Percentiles rank a stretch among this genome's conserved stretches.
phyloP scores from a whole-genome alignment of 2,888 invertebrate genomes.

The Euclidia mi region DNA sequence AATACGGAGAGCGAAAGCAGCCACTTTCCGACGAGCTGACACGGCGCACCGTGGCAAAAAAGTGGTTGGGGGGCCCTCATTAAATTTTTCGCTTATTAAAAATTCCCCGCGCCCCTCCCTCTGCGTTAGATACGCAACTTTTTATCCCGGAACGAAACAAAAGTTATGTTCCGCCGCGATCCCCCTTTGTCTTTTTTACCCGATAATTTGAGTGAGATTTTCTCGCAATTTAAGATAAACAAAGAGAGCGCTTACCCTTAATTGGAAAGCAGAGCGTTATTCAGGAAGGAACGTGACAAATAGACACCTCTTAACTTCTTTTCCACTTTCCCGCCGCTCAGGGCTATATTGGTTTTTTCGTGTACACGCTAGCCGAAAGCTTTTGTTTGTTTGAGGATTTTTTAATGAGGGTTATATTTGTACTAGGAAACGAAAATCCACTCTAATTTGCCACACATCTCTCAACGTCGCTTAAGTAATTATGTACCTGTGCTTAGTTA shows the following conservation, averaged over 20 bases:
- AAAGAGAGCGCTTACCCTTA: constrained; percentile 90
- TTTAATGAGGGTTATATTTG: constrained; percentile 77
- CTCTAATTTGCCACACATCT: constrained; percentile 44
- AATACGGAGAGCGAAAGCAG: constrained; percentile 66
- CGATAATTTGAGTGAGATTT: constrained; percentile 90
- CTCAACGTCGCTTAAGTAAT: constrained; percentile 29
- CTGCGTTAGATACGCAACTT: constrained; percentile 84
- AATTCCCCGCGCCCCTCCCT: constrained; percentile 87
- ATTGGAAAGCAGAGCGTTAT: constrained; percentile 90
- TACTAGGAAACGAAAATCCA: constrained; percentile 52
- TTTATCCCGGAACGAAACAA: constrained; percentile 84
- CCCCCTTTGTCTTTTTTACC: constrained; percentile 86
- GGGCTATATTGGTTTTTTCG: constrained; percentile 87
- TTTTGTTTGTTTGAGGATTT: constrained; percentile 86
- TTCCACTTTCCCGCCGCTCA: constrained; percentile 85
- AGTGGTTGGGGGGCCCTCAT: constrained; percentile 79
- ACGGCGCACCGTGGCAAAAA: constrained; percentile 78
- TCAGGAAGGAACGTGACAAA: constrained; percentile 90
- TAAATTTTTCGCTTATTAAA: constrained; percentile 90
- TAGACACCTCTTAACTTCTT: constrained; percentile 90
- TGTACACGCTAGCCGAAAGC: constrained; percentile 78
- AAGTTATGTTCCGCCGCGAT: constrained; percentile 84
- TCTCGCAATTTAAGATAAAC: constrained; percentile 90
- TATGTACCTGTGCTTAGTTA: background rate
- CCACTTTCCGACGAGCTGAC: constrained; percentile 73